Conservation (phyloP, 2,888 invertebrate species). For the Scaptomyza reducta region DNA sequence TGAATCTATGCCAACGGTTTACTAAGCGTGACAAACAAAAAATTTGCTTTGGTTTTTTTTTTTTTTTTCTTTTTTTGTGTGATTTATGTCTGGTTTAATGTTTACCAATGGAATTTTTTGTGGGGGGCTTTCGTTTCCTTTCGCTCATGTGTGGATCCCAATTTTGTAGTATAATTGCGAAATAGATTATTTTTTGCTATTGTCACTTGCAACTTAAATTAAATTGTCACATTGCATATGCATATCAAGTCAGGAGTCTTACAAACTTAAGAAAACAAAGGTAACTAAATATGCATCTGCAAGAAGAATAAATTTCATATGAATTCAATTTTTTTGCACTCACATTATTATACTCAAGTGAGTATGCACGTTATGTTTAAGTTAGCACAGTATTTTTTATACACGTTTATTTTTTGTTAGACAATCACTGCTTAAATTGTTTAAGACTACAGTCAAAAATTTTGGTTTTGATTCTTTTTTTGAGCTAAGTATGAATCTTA, state of each 20-base stretch:
- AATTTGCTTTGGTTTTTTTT: constrained; percentile 11
- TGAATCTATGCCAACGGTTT: constrained; percentile 60
- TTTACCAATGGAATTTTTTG: constrained; percentile 59
- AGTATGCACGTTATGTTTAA: background rate
- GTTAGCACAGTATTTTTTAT: constrained; percentile 1
- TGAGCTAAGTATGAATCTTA: constrained; percentile 40
- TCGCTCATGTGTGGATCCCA: constrained; percentile 19
- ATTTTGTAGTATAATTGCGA: constrained; percentile 4
- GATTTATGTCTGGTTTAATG: constrained; percentile 35
- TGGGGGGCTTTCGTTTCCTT: constrained; percentile 1
- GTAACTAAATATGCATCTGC: too few species aligned
- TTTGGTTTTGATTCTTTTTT: constrained; percentile 13
- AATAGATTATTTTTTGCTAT: constrained; percentile 1
- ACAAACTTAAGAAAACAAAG: too few species aligned
- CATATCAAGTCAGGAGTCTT: too few species aligned
- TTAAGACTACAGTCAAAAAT: constrained; percentile 11
- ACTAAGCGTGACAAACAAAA: constrained; percentile 40
- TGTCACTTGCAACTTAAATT: background rate
- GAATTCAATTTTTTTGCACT: constrained; percentile 3
- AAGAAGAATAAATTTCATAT: too few species aligned
- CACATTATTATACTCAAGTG: background rate
- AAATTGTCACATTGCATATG: too few species aligned
- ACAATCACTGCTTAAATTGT: constrained; percentile 19
- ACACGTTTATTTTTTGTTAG: background rate
- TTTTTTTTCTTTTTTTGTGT: constrained; percentile 4